Conservation (phyloP, 2,888 invertebrate genomes). For the Scaptomyza caliginosa region DNA sequence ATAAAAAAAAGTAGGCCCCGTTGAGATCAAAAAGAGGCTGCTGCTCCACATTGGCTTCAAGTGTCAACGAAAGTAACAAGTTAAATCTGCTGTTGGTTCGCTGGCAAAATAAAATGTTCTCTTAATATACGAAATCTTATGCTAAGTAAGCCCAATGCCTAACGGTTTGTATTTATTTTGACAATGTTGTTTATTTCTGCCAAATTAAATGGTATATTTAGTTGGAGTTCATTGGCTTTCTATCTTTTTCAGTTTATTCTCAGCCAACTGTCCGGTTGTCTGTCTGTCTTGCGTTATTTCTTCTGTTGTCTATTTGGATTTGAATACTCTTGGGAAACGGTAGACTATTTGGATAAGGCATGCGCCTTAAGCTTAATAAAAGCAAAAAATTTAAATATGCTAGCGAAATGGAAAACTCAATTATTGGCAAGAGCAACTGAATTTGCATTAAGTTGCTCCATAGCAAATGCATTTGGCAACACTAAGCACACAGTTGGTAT, state of each 20-base stretch:
- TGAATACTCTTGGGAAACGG: neutral
- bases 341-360: neutral
- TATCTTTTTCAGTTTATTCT: no score
- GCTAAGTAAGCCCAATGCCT: neutral
- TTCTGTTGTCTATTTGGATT: constrained; percentile 3
- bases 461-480: neutral
- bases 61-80: constrained; percentile 24
- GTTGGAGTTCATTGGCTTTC: neutral
- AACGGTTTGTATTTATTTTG: no score
- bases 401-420: neutral
- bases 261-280: no score
- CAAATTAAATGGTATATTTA: neutral
- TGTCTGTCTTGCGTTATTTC: no score
- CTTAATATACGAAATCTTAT: neutral
- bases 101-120: neutral
- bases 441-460: neutral
- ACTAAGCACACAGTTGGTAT: neutral
- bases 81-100: constrained; percentile 1
- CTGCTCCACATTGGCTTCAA: constrained; percentile 20
- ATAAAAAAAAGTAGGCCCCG: no score
- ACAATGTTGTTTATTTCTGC: no score
- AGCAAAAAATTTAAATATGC: neutral
- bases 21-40: constrained; percentile 14
- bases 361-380: constrained; percentile 3
- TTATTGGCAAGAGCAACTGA: neutral